Evolutionary conservation across 2,797 vertebrate species (phyloP), one percentile per base, ranked within the genome.

Genomic region (Poliocrania exsul): DNA sequence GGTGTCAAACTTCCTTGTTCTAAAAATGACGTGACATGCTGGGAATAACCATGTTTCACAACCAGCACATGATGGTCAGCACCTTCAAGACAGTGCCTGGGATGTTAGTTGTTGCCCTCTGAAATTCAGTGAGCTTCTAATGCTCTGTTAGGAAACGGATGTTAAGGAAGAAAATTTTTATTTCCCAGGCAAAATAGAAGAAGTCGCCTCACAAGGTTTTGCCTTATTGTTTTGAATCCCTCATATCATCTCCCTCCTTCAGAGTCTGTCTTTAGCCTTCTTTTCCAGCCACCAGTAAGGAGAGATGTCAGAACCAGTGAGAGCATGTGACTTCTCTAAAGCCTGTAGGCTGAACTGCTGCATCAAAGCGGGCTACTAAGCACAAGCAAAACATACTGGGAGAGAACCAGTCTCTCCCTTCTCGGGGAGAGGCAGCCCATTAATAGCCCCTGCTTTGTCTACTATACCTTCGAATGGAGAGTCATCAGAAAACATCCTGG

Each of bases 1-100:
- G 14, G 3, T 33, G 4, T 21, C 72, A 37, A 77, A n/a, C 14
- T 62, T 73, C 7, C 5, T 10, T 24, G 24, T 42, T 16, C 16
- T 60, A 25, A 38, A 10, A 10, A 0, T 38, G 29, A 21, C 6
- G 2, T 7, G 31, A 4, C 7, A 2, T 40, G 7, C 21, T 71
- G 28, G 19, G 31, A 87, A 56, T 44, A 72, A 19, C 8, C 6
- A 8, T 13, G 12, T 44, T 23, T 46, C 19, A 35, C 50, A 50
- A 57, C 2, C 5, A 83, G 31, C 20, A 24, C 25, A 8, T 13
- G 16, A 42, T 14, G 25, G 44, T 46, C 53, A 78, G 35, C 19
- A 40, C 10, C 38, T 53, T 60, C 20, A 71, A 70, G 16, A 13
- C 51, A 40, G 4, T 58, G 17, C 13, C 49, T 28, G 16, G 3